Evolutionary conservation across 2,888 invertebrate genomes (phyloP).

Genomic region (Napeogenes sylphis): DNA sequence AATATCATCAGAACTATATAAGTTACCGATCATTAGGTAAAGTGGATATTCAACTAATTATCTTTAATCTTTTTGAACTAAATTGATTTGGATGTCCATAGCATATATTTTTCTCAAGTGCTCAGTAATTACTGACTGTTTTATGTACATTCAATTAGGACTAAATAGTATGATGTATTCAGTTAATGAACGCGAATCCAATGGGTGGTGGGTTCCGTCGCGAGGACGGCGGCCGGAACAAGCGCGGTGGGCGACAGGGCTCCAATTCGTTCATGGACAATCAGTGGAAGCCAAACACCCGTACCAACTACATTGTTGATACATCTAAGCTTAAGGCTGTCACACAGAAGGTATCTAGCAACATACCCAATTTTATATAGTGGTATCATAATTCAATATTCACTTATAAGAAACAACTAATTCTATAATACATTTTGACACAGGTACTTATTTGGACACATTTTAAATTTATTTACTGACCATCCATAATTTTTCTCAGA

Average conservation of each 20-base stretch:
- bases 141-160: not conserved
- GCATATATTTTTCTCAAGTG: no score
- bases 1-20: not conserved
- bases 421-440: no score
- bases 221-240: conserved; percentile 72
- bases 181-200: conserved; percentile 63
- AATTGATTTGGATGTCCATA: no score
- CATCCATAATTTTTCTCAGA: conserved; percentile 39
- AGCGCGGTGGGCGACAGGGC: conserved; percentile 57
- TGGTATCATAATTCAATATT: not conserved
- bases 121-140: no score
- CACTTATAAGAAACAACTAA: not conserved
- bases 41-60: no score
- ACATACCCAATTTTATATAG: not conserved
- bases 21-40: not conserved
- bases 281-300: conserved; percentile 52
- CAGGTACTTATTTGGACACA: not conserved
- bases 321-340: conserved; percentile 62
- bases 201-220: conserved; percentile 76
- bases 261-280: conserved; percentile 53
- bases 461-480: not conserved
- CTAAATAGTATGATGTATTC: conserved; percentile 24
- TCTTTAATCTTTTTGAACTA: no score
- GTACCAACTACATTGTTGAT: conserved; percentile 59
- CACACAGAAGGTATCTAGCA: conserved; percentile 31